Conservation (phyloP, 64 coral and sea anemone species). For the Montipora foliosa region DNA sequence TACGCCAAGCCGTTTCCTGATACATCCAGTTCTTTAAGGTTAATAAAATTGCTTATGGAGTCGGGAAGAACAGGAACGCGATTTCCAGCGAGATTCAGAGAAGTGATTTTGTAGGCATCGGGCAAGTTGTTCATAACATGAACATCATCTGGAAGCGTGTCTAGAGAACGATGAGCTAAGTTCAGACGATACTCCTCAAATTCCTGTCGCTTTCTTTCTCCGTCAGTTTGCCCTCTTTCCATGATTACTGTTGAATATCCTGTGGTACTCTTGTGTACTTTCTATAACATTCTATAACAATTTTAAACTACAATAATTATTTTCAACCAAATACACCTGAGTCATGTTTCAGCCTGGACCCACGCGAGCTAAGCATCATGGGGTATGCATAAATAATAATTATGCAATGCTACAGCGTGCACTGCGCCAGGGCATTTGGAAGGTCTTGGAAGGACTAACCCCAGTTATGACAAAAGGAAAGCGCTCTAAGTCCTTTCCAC, state of each 20-base stretch:
- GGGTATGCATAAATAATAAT: too few relatives aligned
- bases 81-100: slow-evolving; percentile 83
- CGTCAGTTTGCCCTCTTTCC: not conserved
- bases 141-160: slow-evolving; percentile 76
- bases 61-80: slow-evolving; percentile 86
- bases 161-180: slow-evolving; percentile 75
- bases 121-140: slow-evolving; percentile 78
- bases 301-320: not conserved
- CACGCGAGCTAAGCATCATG: not conserved
- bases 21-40: slow-evolving; percentile 87
- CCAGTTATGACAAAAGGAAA: too few relatives aligned
- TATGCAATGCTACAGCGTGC: too few relatives aligned
- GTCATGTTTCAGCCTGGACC: not conserved
- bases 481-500: too few relatives aligned
- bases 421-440: too few relatives aligned
- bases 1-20: slow-evolving; percentile 85
- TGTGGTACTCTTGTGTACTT: not conserved
- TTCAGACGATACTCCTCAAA: slow-evolving; percentile 64
- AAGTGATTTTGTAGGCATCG: slow-evolving; percentile 64
- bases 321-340: not conserved
- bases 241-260: not conserved
- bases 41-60: slow-evolving; percentile 74
- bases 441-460: too few relatives aligned
- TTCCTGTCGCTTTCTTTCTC: not conserved
- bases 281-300: not conserved